phyloP scores from a whole-genome alignment of 2,888 invertebrate species.

The Coecobrya sp. region DNA sequence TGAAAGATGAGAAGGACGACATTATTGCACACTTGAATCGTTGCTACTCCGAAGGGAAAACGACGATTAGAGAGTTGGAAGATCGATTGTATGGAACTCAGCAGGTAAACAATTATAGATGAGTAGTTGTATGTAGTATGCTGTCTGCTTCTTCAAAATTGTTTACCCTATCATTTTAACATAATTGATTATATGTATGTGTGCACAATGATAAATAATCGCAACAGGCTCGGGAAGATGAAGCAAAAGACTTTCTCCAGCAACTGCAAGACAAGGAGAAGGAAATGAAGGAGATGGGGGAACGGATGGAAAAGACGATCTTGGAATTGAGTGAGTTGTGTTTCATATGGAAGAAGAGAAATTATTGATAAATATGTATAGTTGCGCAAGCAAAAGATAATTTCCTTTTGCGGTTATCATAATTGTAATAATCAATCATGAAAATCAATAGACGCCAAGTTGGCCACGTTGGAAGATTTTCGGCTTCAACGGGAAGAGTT shows the following conservation, averaged over 20 bases:
- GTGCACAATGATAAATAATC: neutral
- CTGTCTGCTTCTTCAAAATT: neutral
- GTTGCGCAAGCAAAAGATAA: neutral
- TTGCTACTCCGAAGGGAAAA: slow-evolving; percentile 82
- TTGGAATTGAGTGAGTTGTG: slow-evolving; percentile 82
- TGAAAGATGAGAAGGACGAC: slow-evolving; percentile 84
- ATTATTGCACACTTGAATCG: slow-evolving; percentile 85
- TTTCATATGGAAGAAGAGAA: neutral
- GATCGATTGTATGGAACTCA: slow-evolving; percentile 86
- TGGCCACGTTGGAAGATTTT: slow-evolving; percentile 86
- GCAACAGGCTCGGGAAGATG: slow-evolving; percentile 83
- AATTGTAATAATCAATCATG: neutral
- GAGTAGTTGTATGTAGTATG: neutral
- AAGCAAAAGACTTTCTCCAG: slow-evolving; percentile 82
- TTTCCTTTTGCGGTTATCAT: too few relatives aligned
- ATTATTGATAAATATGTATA: neutral
- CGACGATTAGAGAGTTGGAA: slow-evolving; percentile 85
- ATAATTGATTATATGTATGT: slow-evolving; percentile 13
- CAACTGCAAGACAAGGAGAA: slow-evolving; percentile 80
- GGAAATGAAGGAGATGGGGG: slow-evolving; percentile 84
- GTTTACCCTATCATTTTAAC: neutral
- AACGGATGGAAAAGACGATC: slow-evolving; percentile 84
- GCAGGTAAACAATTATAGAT: slow-evolving; percentile 71
- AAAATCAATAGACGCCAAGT: slow-evolving; percentile 82
- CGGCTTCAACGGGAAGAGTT: slow-evolving; percentile 84